Evolutionary conservation across 2,888 invertebrate species (phyloP).

Genomic region (Masnerella sp.): DNA sequence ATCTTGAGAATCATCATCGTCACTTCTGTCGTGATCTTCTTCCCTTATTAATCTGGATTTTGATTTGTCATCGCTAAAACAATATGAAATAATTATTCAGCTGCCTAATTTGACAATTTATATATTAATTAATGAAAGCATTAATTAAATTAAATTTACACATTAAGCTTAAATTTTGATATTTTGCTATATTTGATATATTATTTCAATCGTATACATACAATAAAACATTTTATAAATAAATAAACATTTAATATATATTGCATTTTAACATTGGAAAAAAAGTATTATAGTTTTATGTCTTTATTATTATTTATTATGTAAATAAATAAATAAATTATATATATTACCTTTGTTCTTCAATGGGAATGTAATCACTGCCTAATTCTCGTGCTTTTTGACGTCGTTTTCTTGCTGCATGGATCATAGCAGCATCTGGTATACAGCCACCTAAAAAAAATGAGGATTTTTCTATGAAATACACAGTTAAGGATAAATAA

Average conservation of each 20-base stretch:
- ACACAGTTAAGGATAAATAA: too few species aligned
- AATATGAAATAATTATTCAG: not conserved
- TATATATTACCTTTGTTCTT: constrained; percentile 61
- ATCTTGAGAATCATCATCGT: constrained; percentile 85
- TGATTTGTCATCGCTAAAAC: constrained; percentile 73
- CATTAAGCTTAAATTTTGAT: too few species aligned
- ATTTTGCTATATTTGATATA: too few species aligned
- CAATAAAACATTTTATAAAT: too few species aligned
- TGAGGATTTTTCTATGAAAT: not conserved
- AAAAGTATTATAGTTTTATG: too few species aligned
- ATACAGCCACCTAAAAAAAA: constrained; percentile 85
- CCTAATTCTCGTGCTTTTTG: constrained; percentile 94
- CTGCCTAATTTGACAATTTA: too few species aligned
- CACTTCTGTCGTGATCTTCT: constrained; percentile 90
- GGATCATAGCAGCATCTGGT: constrained; percentile 98
- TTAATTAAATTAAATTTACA: too few species aligned
- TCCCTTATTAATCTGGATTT: constrained; percentile 86
- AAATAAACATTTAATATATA: too few species aligned
- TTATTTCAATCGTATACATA: too few species aligned
- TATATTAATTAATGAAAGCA: too few species aligned
- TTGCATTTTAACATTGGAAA: too few species aligned
- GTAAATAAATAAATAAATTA: not conserved
- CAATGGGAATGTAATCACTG: constrained; percentile 79
- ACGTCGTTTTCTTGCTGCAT: constrained; percentile 95
- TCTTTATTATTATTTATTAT: too few species aligned